These are phyloP conservation scores for Helicoverpa zea DNA, from an alignment of 1,140 invertebrate genomes.

Conservation along the genomic window DNA sequence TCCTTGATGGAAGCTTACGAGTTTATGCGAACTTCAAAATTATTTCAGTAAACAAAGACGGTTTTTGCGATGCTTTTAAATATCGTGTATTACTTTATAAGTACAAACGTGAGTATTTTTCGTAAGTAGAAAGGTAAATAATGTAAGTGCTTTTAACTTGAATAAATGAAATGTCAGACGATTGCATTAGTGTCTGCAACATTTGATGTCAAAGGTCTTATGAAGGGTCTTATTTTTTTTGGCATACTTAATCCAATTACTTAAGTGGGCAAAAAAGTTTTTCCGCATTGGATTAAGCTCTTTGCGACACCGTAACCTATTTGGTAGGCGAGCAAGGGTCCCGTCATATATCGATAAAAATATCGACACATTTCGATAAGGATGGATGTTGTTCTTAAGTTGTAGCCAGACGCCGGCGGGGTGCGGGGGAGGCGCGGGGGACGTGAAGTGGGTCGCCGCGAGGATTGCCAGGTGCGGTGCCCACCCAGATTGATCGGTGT, in stretches of 20 bases:
- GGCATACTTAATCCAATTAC: constrained; percentile 42
- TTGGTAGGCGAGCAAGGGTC: constrained; percentile 42
- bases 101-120: background rate
- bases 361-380: constrained; percentile 56
- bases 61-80: constrained; percentile 18
- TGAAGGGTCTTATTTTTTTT: constrained; percentile 30
- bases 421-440: constrained; percentile 36
- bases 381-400: constrained; percentile 56
- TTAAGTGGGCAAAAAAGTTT: constrained; percentile 35
- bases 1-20: constrained; percentile 21
- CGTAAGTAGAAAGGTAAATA: background rate
- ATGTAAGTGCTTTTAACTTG: constrained; percentile 10
- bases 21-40: constrained; percentile 23
- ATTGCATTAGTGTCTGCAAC: background rate
- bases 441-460: constrained; percentile 51
- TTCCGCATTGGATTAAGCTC: constrained; percentile 45
- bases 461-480: constrained; percentile 48
- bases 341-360: constrained; percentile 54
- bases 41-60: background rate
- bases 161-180: constrained; percentile 4
- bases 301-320: constrained; percentile 52
- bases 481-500: constrained; percentile 34
- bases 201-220: constrained; percentile 3
- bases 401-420: constrained; percentile 35
- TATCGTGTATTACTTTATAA: background rate